Evolutionary conservation across 2,113 vertebrate genomes (phyloP), one percentile per base, ranked within the genome.

Genomic region (Rhabdornis inornatus): DNA sequence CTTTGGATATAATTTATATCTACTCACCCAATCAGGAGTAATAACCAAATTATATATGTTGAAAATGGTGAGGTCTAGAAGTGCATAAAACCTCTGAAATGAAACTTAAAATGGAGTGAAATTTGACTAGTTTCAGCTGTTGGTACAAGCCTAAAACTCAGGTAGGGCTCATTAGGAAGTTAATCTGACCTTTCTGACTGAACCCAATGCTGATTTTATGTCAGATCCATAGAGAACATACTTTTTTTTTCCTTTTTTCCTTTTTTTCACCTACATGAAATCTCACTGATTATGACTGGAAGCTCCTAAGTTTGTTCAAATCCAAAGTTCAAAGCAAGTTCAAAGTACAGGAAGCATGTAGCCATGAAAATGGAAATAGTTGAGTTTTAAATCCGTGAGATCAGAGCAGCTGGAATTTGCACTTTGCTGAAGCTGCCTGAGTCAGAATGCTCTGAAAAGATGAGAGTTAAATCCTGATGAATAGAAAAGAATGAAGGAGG

Each of bases 111-210:
- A 92, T 6, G 1, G 59, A 94, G 30, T 80, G 76, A 92, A 95
- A 93, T 96, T 90, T 80, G 10, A 77, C 68, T 81, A 15, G 59
- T 80, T 96, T 92, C 68, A 81, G 56, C 63, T 78, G n/a, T 60
- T 1, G 0, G 45, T 71, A 70, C 20, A 71, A 86, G 49, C 40
- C 90, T 87, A 89, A 95, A 94, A 82, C 87, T 94, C 85, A 63
- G 75, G 82, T 90, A 95, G 84, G 78, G 92, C 80, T 96, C 88
- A 78, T 96, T 96, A 97, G 49, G 90, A 95, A 93, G 88, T 93
- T 95, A 64, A 56, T 50, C 60, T 95, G 92, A 92, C 95, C 86
- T 90, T 83, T 92, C 72, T 95, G 40, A 87, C 87, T 90, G 87
- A 95, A 96, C 52, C 40, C 66, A 80, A 79, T n/a, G 64, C 57